Base-by-base conservation (phyloP, 2,797 vertebrate species). In the Cuniculus paca region DNA sequence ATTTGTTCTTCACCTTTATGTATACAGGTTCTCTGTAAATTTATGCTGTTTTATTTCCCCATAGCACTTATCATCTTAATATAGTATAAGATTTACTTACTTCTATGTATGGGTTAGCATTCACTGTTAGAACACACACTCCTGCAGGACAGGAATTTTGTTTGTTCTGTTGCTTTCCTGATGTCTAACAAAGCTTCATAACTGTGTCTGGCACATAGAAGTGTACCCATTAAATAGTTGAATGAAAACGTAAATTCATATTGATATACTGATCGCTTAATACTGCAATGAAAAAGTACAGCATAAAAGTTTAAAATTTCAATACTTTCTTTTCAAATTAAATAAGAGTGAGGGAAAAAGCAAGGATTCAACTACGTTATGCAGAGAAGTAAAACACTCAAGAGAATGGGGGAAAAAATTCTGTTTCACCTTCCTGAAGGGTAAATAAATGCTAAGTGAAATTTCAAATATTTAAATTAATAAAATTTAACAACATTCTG, bases 371-470 rank as follows among this genome's bases (percentile, higher is more conserved):
- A 81, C 63, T 17, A 78, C 24, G 5, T 26, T 77, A 39, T 3
- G 63, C 3, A 72, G 58, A 90, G 56, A 95, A 83, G 88, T 6
- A 91, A 90, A 91, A 24, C 50, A 88, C 12, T 10, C 4, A 94
- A 90, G 34, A 45, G 11, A 22, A 52, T 26, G 16, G 10, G 16
- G 78, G 79, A 95, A 60, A 74, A 63, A 60, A 5, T n/a, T 58
- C 22, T 52, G 10, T 31, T 90, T 56, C 36, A 86, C 7, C 26
- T 22, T 16, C 12, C 28, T 70, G 34, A 22, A 74, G 56, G 45
- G 39, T 88, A 95, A 75, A 93, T 80, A 93, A 90, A 95, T 85
- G 19, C 6, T 45, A 94, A 83, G 36, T 45, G 60, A 96, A 90
- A 79, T 56, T 93, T 70, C 34, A 17, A 88, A 95, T 45, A 50